phyloP scores from a whole-genome alignment of 2,888 invertebrate species.

The Mythimna vitellina region DNA sequence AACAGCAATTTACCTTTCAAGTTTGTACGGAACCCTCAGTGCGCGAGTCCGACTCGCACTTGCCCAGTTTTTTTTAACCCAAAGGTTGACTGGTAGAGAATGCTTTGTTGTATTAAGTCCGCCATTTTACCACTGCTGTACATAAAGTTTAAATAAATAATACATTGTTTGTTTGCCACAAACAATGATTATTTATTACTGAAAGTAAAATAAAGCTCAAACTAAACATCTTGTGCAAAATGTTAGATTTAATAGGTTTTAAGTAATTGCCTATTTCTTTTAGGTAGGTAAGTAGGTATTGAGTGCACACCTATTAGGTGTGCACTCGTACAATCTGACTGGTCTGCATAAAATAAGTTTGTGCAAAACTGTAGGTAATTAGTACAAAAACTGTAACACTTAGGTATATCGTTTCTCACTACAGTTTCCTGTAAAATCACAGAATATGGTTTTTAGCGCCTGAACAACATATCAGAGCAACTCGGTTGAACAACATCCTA shows the following conservation, averaged over 20 bases:
- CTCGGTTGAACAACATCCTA: neutral
- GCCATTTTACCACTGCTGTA: no score
- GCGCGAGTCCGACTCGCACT: no score
- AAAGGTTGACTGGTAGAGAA: no score
- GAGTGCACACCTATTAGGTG: neutral
- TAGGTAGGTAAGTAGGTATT: neutral
- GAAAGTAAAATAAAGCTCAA: neutral
- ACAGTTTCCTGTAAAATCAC: neutral
- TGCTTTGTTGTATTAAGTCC: no score
- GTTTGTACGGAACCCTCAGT: no score
- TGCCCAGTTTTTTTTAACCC: no score
- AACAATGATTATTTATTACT: no score
- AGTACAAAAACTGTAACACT: neutral
- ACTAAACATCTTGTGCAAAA: neutral
- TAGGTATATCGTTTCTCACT: neutral
- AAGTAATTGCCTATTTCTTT: no score
- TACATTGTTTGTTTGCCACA: no score
- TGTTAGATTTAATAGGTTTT: neutral
- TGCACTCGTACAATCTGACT: neutral
- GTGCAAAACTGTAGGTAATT: neutral
- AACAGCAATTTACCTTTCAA: no score
- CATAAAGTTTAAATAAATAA: no score
- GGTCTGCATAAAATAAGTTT: neutral
- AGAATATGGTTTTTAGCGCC: neutral
- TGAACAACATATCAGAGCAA: neutral